Evolutionary conservation across 53 echinoderm and acorn worm species (phyloP), one percentile per base, ranked within the genome.

Genomic region (Antedon mediterranea): DNA sequence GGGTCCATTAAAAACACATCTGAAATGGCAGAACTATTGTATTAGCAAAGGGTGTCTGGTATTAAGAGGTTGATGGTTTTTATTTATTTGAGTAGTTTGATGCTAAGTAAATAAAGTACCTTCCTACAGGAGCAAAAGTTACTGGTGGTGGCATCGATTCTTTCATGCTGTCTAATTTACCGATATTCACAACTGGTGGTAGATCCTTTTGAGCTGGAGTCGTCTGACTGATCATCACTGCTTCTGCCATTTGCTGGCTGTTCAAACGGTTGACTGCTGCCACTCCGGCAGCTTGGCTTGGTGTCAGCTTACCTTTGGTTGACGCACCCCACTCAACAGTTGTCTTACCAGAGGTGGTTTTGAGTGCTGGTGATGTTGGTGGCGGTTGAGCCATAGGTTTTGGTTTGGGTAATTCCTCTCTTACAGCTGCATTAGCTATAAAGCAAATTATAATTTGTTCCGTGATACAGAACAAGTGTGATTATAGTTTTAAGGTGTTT

Each of bases 141-240:
- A 93, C 87, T 0, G 93, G 90, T 14, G 93, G 93, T 28, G 88
- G 88, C 85, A 84, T 90, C 74, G 84, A 80, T 1, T 80, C 82
- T 81, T 85, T 92, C 86, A 81, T 84, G 30, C 85, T 86, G 33
- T 91, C 87, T 32, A 94, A 75, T 71, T 94, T 94, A 82, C 91
- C 91, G 32, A 94, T 83, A 83, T 94, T 94, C 0, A 94, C 91
- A 13, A 91, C 90, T 4, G 94, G 94, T 32, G 94, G 94, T 31
- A 83, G 76, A 28, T 87, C 81, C 28, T 81, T 84, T 44, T 82
- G 78, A 0, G 30, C 26, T 9, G 28, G 79, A 4, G 27, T 29
- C 23, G 74, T 32, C 31, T 75, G 43, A 0, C 75, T 43, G 26
- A 82, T 71, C 0, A 80, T 34, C 8, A 79, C 84, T 0, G 85